phyloP scores from a whole-genome alignment of 1,140 invertebrate species.

The Lasaia peninsularis region DNA sequence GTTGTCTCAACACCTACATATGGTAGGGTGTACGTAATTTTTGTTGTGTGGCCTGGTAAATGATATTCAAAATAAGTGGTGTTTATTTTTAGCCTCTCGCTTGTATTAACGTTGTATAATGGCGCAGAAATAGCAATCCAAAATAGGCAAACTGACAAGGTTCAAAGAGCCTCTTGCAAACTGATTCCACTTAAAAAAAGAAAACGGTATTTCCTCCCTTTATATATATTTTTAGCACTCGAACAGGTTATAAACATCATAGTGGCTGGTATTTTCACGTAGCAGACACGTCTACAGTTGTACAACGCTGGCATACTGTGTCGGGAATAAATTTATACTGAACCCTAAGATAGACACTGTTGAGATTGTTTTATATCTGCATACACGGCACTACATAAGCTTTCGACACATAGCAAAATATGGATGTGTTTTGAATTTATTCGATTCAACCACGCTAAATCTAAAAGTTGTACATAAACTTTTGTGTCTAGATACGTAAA shows the following conservation, averaged over 20 bases:
- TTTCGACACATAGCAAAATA: neutral
- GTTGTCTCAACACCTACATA: too few species aligned
- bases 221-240: neutral
- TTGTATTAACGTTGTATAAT: too few species aligned
- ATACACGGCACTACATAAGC: neutral
- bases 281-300: slow-evolving; percentile 2
- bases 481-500: too few species aligned
- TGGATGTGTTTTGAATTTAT: neutral
- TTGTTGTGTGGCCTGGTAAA: too few species aligned
- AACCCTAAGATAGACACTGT: neutral
- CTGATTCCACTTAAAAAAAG: neutral
- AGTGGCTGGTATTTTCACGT: neutral
- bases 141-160: too few species aligned
- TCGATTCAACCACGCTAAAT: neutral
- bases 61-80: too few species aligned
- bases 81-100: too few species aligned
- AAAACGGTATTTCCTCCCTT: neutral
- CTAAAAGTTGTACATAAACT: too few species aligned
- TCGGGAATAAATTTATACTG: slow-evolving; percentile 6
- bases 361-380: slow-evolving; percentile 3
- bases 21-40: too few species aligned
- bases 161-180: too few species aligned
- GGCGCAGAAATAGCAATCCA: too few species aligned
- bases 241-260: neutral
- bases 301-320: slow-evolving; percentile 4